Percentiles rank a stretch among this genome's conserved stretches.
Evolutionary conservation across 2,888 invertebrate genomes (phyloP).

Genomic region (Harpalus rubripes): DNA sequence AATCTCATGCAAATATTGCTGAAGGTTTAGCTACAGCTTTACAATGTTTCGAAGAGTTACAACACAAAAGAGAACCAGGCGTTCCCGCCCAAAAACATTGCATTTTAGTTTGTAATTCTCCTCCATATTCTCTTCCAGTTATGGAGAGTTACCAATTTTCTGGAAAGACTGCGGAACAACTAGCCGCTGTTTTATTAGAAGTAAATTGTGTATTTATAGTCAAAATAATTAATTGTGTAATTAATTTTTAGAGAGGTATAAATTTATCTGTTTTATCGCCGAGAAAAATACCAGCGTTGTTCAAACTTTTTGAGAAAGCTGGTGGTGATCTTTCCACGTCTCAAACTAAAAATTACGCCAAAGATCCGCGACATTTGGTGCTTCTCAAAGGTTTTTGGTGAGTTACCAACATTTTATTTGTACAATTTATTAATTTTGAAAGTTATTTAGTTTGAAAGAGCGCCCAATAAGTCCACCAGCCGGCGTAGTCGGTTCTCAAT

Average conservation of each 20-base stretch:
- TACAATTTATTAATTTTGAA: background rate
- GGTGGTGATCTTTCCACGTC: slow-evolving; percentile 90
- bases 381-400: slow-evolving; percentile 86
- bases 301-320: slow-evolving; percentile 93
- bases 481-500: slow-evolving; percentile 74
- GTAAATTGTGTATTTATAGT: slow-evolving; percentile 74
- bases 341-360: slow-evolving; percentile 93
- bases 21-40: slow-evolving; percentile 94
- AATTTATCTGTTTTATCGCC: slow-evolving; percentile 94
- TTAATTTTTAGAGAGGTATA: slow-evolving; percentile 83
- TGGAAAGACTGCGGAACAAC: slow-evolving; percentile 90
- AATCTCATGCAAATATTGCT: slow-evolving; percentile 92
- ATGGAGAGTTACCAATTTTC: slow-evolving; percentile 85
- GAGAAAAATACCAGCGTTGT: slow-evolving; percentile 90
- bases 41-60: slow-evolving; percentile 93
- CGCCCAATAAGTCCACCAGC: slow-evolving; percentile 83
- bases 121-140: slow-evolving; percentile 93
- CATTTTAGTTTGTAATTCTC: slow-evolving; percentile 92
- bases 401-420: slow-evolving; percentile 66
- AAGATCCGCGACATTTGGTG: slow-evolving; percentile 91
- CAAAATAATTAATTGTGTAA: slow-evolving; percentile 62
- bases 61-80: slow-evolving; percentile 79
- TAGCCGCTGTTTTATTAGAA: slow-evolving; percentile 88
- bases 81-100: slow-evolving; percentile 85
- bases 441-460: slow-evolving; percentile 80